These are phyloP conservation scores for Rhynchophorus ferrugineus DNA, from an alignment of 1,140 invertebrate genomes.

Conservation along the genomic window DNA sequence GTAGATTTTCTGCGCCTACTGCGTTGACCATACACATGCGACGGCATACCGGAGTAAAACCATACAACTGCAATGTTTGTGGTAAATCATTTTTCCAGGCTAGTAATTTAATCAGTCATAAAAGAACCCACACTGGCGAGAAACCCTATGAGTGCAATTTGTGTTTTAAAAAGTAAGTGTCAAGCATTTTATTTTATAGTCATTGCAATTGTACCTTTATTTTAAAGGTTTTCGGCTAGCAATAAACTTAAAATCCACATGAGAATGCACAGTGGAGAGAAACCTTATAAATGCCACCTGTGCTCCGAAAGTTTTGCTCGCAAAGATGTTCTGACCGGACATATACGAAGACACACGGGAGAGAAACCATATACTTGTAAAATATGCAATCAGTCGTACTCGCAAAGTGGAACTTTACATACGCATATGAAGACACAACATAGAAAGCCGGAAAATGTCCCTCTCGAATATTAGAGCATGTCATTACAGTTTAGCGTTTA, in stretches of 20 bases:
- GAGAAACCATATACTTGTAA: constrained; percentile 72
- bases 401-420: constrained; percentile 28
- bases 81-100: constrained; percentile 33
- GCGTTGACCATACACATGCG: constrained; percentile 77
- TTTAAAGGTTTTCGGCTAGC: constrained; percentile 33
- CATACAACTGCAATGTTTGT: constrained; percentile 40
- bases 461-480: background rate
- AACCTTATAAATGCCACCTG: constrained; percentile 44
- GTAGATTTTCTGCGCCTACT: constrained; percentile 61
- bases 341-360: constrained; percentile 50
- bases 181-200: too few species aligned
- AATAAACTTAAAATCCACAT: constrained; percentile 53
- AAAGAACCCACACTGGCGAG: constrained; percentile 38
- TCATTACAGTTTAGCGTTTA: too few species aligned
- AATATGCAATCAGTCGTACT: constrained; percentile 49
- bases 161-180: constrained; percentile 36
- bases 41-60: constrained; percentile 52
- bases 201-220: too few species aligned
- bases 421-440: constrained; percentile 32
- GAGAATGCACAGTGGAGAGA: constrained; percentile 48
- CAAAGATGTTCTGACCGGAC: constrained; percentile 47
- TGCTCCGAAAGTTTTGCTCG: constrained; percentile 47
- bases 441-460: constrained; percentile 4
- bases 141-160: constrained; percentile 45
- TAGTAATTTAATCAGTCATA: constrained; percentile 30